A percentile compares a stretch with the other conserved stretches of the same genome.
These are phyloP conservation scores for Petrocephalus zakoni DNA, from an alignment of 2,113 vertebrate genomes.

Conservation along the genomic window DNA sequence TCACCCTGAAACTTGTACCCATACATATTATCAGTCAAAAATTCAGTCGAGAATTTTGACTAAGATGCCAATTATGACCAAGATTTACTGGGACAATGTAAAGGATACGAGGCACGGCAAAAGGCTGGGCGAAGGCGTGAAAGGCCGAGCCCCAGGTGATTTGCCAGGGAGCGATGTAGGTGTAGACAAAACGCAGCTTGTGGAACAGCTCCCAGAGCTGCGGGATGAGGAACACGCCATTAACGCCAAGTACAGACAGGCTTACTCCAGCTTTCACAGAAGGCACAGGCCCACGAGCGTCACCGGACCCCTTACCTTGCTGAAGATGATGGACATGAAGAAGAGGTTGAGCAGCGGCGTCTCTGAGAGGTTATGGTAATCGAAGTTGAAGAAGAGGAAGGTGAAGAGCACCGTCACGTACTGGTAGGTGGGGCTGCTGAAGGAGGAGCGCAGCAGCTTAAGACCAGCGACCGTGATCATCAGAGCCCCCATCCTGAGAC, in stretches of 20 bases:
- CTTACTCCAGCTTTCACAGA: background rate
- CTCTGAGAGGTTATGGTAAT: conserved; percentile 88
- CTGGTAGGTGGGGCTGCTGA: conserved; percentile 92
- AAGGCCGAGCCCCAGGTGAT: conserved; percentile 98
- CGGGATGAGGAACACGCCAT: background rate
- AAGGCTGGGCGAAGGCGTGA: conserved; percentile 95
- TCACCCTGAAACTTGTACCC: background rate
- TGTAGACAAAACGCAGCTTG: conserved; percentile 93
- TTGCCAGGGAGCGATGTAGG: conserved; percentile 96
- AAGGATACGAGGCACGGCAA: conserved; percentile 99
- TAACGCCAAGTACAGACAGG: background rate
- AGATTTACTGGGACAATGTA: background rate
- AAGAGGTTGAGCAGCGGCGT: conserved; percentile 95
- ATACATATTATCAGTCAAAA: background rate
- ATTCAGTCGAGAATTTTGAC: background rate
- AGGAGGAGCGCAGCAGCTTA: conserved; percentile 92
- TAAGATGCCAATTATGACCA: background rate
- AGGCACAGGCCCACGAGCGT: background rate
- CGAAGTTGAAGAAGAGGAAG: conserved; percentile 95
- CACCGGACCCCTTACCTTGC: conserved; percentile 68
- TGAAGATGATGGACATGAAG: conserved; percentile 96
- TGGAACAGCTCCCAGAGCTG: conserved; percentile 96
- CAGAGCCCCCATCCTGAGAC: conserved; percentile 79
- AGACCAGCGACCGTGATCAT: conserved; percentile 92
- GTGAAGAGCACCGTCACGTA: conserved; percentile 94